phyloP scores from a whole-genome alignment of 2,797 vertebrate genomes.

The Periparus ater region DNA sequence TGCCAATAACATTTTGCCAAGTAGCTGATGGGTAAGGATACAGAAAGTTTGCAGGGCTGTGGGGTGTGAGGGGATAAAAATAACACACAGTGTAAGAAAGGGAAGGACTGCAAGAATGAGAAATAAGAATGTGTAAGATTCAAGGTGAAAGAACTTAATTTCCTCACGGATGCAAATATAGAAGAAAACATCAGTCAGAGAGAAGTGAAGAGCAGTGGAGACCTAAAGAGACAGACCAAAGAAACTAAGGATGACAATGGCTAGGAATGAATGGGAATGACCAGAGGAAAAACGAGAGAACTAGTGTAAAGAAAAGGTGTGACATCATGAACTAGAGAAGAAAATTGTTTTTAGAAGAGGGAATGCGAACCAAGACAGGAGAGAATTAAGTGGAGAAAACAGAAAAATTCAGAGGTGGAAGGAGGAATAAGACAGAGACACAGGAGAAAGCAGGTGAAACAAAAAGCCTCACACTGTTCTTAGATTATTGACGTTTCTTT shows the following conservation, averaged over 20 bases:
- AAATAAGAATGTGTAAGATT: not conserved
- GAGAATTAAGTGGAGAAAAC: not conserved
- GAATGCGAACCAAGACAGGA: not conserved
- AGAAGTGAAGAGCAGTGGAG: not conserved
- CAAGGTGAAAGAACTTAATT: not conserved
- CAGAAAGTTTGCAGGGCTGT: not conserved
- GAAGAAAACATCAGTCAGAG: not conserved
- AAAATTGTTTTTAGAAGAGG: not conserved
- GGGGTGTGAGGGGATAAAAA: not conserved
- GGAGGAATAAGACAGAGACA: not conserved
- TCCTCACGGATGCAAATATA: not conserved
- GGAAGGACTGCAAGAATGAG: not conserved
- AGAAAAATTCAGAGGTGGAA: not conserved
- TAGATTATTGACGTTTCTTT: conserved; percentile 16
- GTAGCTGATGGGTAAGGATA: not conserved
- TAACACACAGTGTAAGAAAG: not conserved
- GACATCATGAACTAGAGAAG: not conserved
- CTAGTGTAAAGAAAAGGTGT: not conserved
- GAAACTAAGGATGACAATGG: not conserved
- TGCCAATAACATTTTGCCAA: not conserved
- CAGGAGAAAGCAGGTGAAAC: conserved; percentile 26
- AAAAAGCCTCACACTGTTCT: not conserved
- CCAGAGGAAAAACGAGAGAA: not conserved
- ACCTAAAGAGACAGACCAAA: not conserved
- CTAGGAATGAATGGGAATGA: not conserved